Evolutionary conservation across 2,797 vertebrate species (phyloP), one percentile per base, ranked within the genome.

Genomic region (Diplodus puntazzo): DNA sequence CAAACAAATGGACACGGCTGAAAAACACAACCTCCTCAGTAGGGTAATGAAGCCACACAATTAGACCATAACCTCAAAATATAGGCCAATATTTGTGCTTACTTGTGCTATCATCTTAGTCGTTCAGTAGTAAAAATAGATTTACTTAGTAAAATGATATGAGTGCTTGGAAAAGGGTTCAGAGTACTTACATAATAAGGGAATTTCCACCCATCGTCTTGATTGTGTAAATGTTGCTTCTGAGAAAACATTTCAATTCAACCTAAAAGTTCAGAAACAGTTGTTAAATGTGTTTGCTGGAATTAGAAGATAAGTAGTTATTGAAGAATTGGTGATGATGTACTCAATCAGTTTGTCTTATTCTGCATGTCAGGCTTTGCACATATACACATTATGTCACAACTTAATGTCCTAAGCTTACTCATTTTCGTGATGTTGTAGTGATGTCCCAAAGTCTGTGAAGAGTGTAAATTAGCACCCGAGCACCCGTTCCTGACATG

Each of bases 381-480:
- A 43, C 30, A 34, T 34, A 34, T 34, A 34, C 30, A 34, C 6
- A 34, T 34, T 34, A 7, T 34, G 30, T 34, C 30, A 34, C 30
- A 34, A 34, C 30, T 34, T 34, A 34, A 34, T 34, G 30, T 34
- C 30, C 30, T 34, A 34, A 27, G 27, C 2, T 27, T 4, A 27
- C 27, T 27, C 3, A 27, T 27, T 27, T 27, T 27, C 27, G 4
- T 27, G 27, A 27, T 27, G 27, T 27, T 42, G 55, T 30, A 2
- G 27, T 0, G 6, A 46, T 63, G 65, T 62, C 80, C 54, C 58
- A 23, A 76, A 52, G 25, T 71, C 27, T 79, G 16, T 52, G 58
- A 79, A 61, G 50, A 79, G 55, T 52, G 18, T 69, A 81, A 69
- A 78, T 82, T 61, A 83, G n/a, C n/a, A n/a, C n/a, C n/a, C n/a